phyloP scores from a whole-genome alignment of 1,140 invertebrate species.

The Drosophila sucinea region DNA sequence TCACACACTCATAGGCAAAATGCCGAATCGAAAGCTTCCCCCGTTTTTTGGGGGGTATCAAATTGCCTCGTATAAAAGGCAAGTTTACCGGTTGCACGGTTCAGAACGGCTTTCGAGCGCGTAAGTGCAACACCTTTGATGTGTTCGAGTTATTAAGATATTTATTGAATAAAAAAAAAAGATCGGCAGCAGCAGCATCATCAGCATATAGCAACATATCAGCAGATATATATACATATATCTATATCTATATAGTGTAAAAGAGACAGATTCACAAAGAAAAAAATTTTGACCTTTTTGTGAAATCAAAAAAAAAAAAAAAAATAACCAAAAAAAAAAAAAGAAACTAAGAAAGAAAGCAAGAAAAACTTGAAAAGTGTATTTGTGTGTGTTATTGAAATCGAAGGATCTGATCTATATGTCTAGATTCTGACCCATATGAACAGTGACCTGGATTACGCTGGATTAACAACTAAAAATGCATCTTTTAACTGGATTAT shows the following conservation, averaged over 20 bases:
- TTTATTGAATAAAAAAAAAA: not conserved
- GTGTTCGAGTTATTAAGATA: constrained; percentile 73
- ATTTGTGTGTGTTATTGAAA: constrained; percentile 44
- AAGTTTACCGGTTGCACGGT: constrained; percentile 87
- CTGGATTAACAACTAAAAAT: constrained; percentile 63
- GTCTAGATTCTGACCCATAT: constrained; percentile 28
- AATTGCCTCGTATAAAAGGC: constrained; percentile 94
- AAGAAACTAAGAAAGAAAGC: constrained; percentile 24
- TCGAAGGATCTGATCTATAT: constrained; percentile 49
- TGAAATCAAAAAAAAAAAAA: constrained; percentile 46
- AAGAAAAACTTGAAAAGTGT: constrained; percentile 48
- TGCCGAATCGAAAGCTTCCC: constrained; percentile 54
- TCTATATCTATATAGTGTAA: constrained; percentile 40
- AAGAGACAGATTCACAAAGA: constrained; percentile 41
- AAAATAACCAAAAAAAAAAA: constrained; percentile 43
- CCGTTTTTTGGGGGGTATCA: constrained; percentile 84
- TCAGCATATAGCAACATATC: constrained; percentile 33
- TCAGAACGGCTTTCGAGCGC: constrained; percentile 96
- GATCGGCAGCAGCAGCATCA: constrained; percentile 21
- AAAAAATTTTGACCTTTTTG: constrained; percentile 71
- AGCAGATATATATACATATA: constrained; percentile 11
- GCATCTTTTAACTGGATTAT: constrained; percentile 61
- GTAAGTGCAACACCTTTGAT: constrained; percentile 87
- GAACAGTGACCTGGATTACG: constrained; percentile 63
- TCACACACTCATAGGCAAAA: constrained; percentile 22